Evolutionary conservation across 2,113 vertebrate species (phyloP), one percentile per base, ranked within the genome.

Genomic region (Esox niger): DNA sequence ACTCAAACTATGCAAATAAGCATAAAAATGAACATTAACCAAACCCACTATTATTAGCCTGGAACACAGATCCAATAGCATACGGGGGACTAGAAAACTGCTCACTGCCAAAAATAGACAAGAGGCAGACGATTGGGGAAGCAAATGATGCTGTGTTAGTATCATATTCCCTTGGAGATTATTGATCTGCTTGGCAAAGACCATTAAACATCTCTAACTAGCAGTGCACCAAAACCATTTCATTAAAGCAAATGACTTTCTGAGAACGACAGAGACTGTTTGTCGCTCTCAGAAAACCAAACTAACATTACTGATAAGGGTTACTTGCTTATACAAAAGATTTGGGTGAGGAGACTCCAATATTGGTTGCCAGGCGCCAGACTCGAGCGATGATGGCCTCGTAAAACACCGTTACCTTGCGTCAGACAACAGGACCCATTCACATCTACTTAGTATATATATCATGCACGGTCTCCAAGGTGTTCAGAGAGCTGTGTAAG

Each of bases 281-380:
- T n/a, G n/a, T n/a, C n/a, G n/a, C n/a, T n/a, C n/a, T n/a, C n/a
- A n/a, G n/a, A n/a, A n/a, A n/a, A n/a, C n/a, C n/a, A n/a, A n/a
- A n/a, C n/a, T n/a, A n/a, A n/a, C n/a, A n/a, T n/a, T n/a, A n/a
- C n/a, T n/a, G n/a, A n/a, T n/a, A 58, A 21, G 32, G 17, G 9
- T 65, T 62, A 74, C 43, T 31, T 68, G 61, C 38, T 76, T 62
- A 74, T 58, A 32, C 65, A 74, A 79, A 2, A 17, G 33, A 23
- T 43, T 43, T 64, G 35, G 55, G 26, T 17, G 57, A 32, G n/a
- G n/a, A n/a, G 57, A 31, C 20, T 32, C 57, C 27, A 32, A 17
- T 27, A 29, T 59, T 59, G 57, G 57, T 59, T 59, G 57, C 57
- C 56, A 20, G 17, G 15, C 4, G 27, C 27, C 13, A 35, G 33